Base-by-base conservation (phyloP, 2,888 invertebrate genomes). In the Antheraea assamensis region DNA sequence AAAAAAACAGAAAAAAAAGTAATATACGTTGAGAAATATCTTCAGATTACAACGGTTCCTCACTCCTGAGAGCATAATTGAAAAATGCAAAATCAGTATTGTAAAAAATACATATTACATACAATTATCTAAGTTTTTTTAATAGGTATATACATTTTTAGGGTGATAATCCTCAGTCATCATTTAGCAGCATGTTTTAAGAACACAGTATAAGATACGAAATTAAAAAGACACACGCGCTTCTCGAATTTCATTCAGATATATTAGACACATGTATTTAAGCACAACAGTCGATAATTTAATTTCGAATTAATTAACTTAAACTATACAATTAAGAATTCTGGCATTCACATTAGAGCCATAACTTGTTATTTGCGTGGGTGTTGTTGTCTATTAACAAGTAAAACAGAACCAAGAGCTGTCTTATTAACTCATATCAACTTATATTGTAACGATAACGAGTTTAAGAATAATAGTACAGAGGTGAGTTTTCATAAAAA, bases 381-480 rank as follows among this genome's bases (percentile, higher is more conserved):
- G 61, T 61, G 61, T 61, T 61, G 61, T 61, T 27, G 61, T 61
- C 13, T 27, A 27, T 61, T 61, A 61, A 61, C 27, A 61, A 61
- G 61, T 61, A 61, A 61, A 61, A 61, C 61, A 61, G 61, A 61
- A 61, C 61, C 27, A 27, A 61, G 27, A 61, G 27, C 61, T 61
- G 61, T 61, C 24, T 61, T 30, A 61, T 61, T 61, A 61, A 61
- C 61, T 61, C 61, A 61, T 61, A 30, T 61, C 61, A 15, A 61
- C 61, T 61, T 61, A 61, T 61, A 61, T 61, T 61, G 17, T 61
- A 61, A 61, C 27, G 61, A 61, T 61, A 61, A 61, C 61, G 27
- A 30, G 61, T 61, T 61, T 17, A 61, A 61, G 27, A 61, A 61
- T 61, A 61, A 61, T 27, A 27, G 27, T 27, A 15, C 27, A 15